A percentile compares a stretch with the other conserved stretches of the same genome.
phyloP scores from a whole-genome alignment of 2,797 vertebrate species.

The Ictinia mississippiensis region DNA sequence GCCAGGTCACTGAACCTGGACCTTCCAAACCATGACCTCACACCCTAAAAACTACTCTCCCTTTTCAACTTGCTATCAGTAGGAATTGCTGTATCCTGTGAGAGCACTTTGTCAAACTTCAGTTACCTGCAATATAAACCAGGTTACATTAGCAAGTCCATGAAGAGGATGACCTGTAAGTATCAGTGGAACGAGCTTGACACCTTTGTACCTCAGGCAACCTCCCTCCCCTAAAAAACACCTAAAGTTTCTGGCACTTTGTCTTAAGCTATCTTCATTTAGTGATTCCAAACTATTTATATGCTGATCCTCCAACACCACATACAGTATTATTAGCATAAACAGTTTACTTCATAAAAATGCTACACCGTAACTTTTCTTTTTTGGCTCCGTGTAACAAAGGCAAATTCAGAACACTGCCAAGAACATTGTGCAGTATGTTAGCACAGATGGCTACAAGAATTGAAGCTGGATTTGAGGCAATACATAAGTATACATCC shows the following conservation, averaged over 20 bases:
- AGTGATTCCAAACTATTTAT: background rate
- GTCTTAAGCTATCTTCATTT: background rate
- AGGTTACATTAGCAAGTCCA: background rate
- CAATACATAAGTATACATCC: background rate
- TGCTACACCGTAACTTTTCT: background rate
- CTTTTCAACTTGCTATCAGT: background rate
- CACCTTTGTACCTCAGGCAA: background rate
- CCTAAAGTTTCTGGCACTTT: background rate
- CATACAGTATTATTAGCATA: background rate
- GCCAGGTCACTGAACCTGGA: background rate
- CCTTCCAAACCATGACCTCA: background rate
- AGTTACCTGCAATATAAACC: background rate
- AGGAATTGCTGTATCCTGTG: background rate
- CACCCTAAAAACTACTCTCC: background rate
- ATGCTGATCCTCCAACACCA: background rate
- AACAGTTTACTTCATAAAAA: background rate
- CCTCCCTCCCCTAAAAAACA: background rate
- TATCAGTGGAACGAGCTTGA: background rate
- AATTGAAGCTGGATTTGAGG: background rate
- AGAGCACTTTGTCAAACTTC: background rate
- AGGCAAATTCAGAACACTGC: background rate
- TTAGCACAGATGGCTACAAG: background rate
- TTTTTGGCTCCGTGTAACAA: background rate
- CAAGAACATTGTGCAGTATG: background rate
- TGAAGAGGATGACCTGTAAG: background rate